Evolutionary conservation across 2,797 vertebrate genomes (phyloP), one percentile per base, ranked within the genome.

Genomic region (Xenopus petersii): DNA sequence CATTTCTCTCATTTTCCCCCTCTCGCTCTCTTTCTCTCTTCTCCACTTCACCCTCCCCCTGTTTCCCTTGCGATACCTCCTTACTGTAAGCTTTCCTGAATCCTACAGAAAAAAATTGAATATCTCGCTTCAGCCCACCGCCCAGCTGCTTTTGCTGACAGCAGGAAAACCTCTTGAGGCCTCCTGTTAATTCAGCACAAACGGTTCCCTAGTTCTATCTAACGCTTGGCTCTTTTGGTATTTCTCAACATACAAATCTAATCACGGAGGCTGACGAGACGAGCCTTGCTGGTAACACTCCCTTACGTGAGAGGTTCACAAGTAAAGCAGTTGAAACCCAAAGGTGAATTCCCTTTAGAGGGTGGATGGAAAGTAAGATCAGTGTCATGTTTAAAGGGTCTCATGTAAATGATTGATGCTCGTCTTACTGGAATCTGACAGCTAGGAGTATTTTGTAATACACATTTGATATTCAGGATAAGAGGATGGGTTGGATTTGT

Each of bases 151-250:
- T 61, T 56, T 62, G 59, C 79, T 78, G 73, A 80, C 64, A 80
- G 46, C 67, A 61, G 17, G 62, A 17, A 82, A 69, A 75, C 72
- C 71, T 71, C 67, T 66, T 70, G 74, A 66, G 47, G 62, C 72
- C 60, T 70, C 76, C 70, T 77, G 70, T 77, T 72, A 72, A 72
- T 79, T 74, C 67, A 79, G 71, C 71, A 70, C 71, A 75, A 75
- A 49, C 49, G 55, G 21, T 65, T 70, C 51, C 46, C 54, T 73
- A 46, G 63, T 75, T 74, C 17, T 74, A 64, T 61, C 67, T 56
- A 55, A 36, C 67, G 49, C 13, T 67, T 63, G 33, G 16, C 24
- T 55, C 56, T 51, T 58, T 70, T 73, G 62, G 71, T 68, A 70
- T 79, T 69, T 67, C 54, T 70, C 17, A 33, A 61, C 65, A 70